phyloP scores from a whole-genome alignment of 2,797 vertebrate species.

The Mormyrus proboscirostris region DNA sequence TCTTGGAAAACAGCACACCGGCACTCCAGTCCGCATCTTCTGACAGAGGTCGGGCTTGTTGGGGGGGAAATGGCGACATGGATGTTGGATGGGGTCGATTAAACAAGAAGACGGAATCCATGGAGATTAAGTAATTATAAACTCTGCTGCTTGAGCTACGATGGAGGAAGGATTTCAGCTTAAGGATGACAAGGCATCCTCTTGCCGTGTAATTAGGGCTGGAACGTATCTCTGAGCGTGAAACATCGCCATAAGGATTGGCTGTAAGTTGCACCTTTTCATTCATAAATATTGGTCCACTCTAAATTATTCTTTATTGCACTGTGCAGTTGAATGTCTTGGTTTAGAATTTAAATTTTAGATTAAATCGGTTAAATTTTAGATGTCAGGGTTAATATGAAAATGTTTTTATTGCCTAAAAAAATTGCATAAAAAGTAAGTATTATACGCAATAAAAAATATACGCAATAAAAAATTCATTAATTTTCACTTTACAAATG shows the following conservation, averaged over 20 bases:
- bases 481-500: not conserved
- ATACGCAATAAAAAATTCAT: not conserved
- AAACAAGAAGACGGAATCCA: slow-evolving; percentile 2
- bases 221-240: not conserved
- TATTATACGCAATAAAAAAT: not conserved
- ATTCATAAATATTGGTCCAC: not conserved
- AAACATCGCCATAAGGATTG: not conserved
- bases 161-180: not conserved
- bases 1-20: not conserved
- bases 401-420: not conserved
- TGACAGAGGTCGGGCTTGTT: not conserved
- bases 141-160: not conserved
- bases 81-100: not conserved
- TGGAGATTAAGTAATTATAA: slow-evolving; percentile 13
- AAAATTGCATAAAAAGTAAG: not conserved
- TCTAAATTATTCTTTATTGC: not conserved
- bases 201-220: not conserved
- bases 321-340: not conserved
- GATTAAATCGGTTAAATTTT: not conserved
- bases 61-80: not conserved
- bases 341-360: not conserved
- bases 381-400: not conserved
- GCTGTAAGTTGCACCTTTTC: slow-evolving; percentile 2
- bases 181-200: not conserved
- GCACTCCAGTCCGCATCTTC: not conserved